These are phyloP conservation scores for Mermis nigrescens DNA, from an alignment of 2,888 invertebrate genomes.

Conservation along the genomic window DNA sequence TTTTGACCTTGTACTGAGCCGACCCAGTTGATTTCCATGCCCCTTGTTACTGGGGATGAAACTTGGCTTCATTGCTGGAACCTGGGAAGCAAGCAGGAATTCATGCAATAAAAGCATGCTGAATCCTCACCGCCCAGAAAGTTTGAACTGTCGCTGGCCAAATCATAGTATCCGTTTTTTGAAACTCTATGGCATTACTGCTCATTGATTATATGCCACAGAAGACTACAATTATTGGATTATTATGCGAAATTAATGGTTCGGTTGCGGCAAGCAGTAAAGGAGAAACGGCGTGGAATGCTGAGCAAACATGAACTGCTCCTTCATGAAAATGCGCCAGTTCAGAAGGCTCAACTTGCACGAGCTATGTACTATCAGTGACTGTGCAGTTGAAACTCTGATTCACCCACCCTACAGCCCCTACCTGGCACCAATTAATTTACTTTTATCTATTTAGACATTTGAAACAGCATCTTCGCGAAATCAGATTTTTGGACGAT, in stretches of 20 bases:
- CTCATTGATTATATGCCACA: conserved; percentile 15
- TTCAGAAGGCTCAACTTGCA: conserved; percentile 9
- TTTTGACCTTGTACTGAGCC: background rate
- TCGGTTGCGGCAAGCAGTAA: conserved; percentile 1
- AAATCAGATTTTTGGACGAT: background rate
- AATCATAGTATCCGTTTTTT: conserved; percentile 13
- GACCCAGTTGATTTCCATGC: background rate
- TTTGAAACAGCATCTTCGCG: conserved; percentile 10
- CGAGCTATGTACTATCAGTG: background rate
- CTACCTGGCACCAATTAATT: conserved; percentile 9
- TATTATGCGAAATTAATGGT: conserved; percentile 13
- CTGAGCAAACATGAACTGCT: conserved; percentile 4
- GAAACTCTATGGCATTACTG: conserved; percentile 12
- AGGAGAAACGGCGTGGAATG: conserved; percentile 3
- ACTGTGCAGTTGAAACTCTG: conserved; percentile 10
- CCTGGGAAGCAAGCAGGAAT: conserved; percentile 14
- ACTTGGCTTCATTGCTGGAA: background rate
- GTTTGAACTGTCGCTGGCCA: conserved; percentile 10
- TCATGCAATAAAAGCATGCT: background rate
- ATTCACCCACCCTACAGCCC: conserved; percentile 12
- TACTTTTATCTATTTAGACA: conserved; percentile 11
- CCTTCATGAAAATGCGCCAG: conserved; percentile 11
- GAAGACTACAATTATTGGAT: conserved; percentile 13
- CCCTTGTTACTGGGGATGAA: conserved; percentile 1
- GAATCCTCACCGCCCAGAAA: conserved; percentile 5